Conservation (phyloP, 1,140 invertebrate genomes). For the Monochamus saltuarius region DNA sequence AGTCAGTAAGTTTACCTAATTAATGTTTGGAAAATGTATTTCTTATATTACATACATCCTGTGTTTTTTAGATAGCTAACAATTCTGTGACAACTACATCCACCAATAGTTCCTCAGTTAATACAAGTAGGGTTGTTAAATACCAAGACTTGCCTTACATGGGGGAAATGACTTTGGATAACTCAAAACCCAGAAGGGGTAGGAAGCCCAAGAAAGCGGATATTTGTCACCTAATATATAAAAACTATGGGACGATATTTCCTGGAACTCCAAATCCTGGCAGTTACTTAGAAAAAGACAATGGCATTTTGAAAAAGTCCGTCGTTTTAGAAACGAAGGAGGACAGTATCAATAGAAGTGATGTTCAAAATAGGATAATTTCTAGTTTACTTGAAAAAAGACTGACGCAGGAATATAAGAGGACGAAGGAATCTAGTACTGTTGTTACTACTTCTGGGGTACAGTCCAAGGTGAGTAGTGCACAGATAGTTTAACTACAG, state of each 20-base stretch:
- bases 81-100: neutral
- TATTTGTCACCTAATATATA: conserved; percentile 88
- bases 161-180: conserved; percentile 86
- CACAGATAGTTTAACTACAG: too few relatives aligned
- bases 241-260: conserved; percentile 84
- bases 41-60: conserved; percentile 40
- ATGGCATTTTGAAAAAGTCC: conserved; percentile 39
- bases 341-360: conserved; percentile 53
- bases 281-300: conserved; percentile 46
- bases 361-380: conserved; percentile 69
- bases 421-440: conserved; percentile 20
- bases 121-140: conserved; percentile 60
- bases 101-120: neutral
- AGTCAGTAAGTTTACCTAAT: neutral
- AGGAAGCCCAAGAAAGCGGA: conserved; percentile 87
- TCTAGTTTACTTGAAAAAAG: conserved; percentile 69
- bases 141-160: conserved; percentile 86
- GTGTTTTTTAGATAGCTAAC: neutral
- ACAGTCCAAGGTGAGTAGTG: too few relatives aligned
- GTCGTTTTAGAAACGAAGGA: conserved; percentile 33
- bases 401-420: conserved; percentile 64
- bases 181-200: conserved; percentile 78
- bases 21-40: too few relatives aligned
- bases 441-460: too few relatives aligned
- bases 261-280: conserved; percentile 66